Evolutionary conservation across 2,888 invertebrate species (phyloP).

Genomic region (Dichetophora obliterata): DNA sequence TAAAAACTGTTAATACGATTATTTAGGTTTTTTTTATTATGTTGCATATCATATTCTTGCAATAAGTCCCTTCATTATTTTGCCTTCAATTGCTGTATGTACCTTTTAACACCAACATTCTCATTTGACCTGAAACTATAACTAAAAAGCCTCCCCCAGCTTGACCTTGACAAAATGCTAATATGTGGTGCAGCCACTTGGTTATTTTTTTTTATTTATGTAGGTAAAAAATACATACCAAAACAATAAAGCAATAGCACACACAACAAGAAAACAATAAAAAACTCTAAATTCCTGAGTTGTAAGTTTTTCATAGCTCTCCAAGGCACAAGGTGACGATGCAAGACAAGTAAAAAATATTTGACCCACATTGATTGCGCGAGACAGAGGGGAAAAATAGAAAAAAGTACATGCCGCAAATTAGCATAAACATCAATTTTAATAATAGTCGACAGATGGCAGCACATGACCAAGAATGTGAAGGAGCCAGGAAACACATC

Average conservation of each 20-base stretch:
- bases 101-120: no score
- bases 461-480: neutral
- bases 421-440: slow-evolving; percentile 30
- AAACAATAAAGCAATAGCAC: slow-evolving; percentile 31
- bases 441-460: slow-evolving; percentile 5
- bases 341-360: neutral
- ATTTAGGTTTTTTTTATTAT: no score
- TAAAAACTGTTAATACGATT: no score
- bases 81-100: no score
- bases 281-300: neutral
- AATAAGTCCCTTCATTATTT: no score
- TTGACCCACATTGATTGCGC: neutral
- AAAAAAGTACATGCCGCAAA: neutral
- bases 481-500: neutral
- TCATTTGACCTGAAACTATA: neutral
- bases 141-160: neutral
- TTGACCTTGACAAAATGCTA: slow-evolving; percentile 42
- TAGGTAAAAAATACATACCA: slow-evolving; percentile 19
- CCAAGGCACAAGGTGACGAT: slow-evolving; percentile 6
- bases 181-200: slow-evolving; percentile 18
- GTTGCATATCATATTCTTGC: no score
- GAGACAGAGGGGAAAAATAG: neutral
- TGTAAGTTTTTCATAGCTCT: neutral
- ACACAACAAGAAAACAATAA: neutral
- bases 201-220: slow-evolving; percentile 13